Evolutionary conservation across 2,888 invertebrate species (phyloP).

Genomic region (Agelastica alni): DNA sequence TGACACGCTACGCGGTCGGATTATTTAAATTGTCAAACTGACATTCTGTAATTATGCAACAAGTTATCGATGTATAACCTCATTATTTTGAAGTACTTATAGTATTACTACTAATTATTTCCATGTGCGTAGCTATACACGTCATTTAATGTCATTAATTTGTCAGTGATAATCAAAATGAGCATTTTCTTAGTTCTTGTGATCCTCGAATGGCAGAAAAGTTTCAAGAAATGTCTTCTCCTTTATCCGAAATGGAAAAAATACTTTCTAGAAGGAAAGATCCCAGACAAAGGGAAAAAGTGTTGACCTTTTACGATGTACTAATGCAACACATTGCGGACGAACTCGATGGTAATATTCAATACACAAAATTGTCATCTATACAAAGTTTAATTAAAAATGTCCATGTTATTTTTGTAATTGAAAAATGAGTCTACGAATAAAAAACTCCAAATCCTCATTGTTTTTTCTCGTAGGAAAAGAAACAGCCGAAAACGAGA

Average conservation of each 20-base stretch:
- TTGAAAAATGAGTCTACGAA: too few species aligned
- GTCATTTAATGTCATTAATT: too few species aligned
- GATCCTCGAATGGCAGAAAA: constrained; percentile 46
- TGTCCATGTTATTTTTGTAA: background rate
- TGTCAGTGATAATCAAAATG: background rate
- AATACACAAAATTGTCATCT: too few species aligned
- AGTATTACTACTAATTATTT: too few species aligned
- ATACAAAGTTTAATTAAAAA: background rate
- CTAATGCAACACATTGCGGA: constrained; percentile 55
- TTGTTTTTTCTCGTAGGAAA: too few species aligned
- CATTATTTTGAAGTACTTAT: too few species aligned
- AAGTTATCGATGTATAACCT: too few species aligned
- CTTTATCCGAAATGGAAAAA: constrained; percentile 49
- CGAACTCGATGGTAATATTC: constrained; percentile 54
- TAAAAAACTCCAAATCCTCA: background rate
- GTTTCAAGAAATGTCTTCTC: constrained; percentile 48
- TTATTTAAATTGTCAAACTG: too few species aligned
- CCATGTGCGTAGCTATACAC: too few species aligned
- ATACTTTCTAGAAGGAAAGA: constrained; percentile 52
- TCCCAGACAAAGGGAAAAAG: constrained; percentile 51
- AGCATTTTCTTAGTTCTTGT: constrained; percentile 31
- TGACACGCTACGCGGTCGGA: too few species aligned
- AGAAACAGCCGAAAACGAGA: constrained; percentile 45
- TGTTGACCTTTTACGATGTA: constrained; percentile 54
- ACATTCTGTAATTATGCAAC: too few species aligned